These are phyloP conservation scores for Aethina tumida DNA, from an alignment of 1,140 invertebrate genomes.

Conservation along the genomic window DNA sequence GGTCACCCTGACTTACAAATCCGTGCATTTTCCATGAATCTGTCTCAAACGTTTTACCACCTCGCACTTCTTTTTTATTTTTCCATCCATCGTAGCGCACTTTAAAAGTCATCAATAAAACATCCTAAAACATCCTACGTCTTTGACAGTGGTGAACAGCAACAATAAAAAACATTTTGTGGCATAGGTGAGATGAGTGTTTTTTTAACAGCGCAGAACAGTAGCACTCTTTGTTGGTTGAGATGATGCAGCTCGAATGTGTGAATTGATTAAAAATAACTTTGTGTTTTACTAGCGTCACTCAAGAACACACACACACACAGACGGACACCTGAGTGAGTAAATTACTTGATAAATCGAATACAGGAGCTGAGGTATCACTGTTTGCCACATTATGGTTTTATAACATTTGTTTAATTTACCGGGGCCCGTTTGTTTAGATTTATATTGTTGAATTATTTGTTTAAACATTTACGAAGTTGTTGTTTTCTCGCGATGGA, in stretches of 20 bases:
- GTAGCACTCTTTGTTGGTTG: slow-evolving; percentile 26
- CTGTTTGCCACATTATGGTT: slow-evolving; percentile 19
- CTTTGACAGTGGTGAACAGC: slow-evolving; percentile 5
- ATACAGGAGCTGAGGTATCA: slow-evolving; percentile 13
- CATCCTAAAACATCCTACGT: slow-evolving; percentile 7
- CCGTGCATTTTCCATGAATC: too few relatives aligned
- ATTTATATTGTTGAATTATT: too few relatives aligned
- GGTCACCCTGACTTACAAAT: too few relatives aligned
- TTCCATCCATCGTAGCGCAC: background rate
- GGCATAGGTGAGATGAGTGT: too few relatives aligned
- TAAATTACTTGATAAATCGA: slow-evolving; percentile 5
- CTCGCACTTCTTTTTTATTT: slow-evolving; percentile 1
- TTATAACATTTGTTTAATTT: slow-evolving; percentile 20
- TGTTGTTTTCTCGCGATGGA: too few relatives aligned
- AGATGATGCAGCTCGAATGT: slow-evolving; percentile 26
- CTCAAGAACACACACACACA: slow-evolving; percentile 16
- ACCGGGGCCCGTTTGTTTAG: slow-evolving; percentile 13
- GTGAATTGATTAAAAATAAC: slow-evolving; percentile 25
- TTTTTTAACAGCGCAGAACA: slow-evolving; percentile 21
- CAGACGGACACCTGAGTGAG: slow-evolving; percentile 1
- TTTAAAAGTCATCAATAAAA: background rate
- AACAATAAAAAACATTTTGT: slow-evolving; percentile 11
- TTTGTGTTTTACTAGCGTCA: slow-evolving; percentile 17
- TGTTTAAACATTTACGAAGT: too few relatives aligned
- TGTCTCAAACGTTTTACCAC: too few relatives aligned